Evolutionary conservation across 2,888 invertebrate genomes (phyloP).

Genomic region (Tinea semifulvella): DNA sequence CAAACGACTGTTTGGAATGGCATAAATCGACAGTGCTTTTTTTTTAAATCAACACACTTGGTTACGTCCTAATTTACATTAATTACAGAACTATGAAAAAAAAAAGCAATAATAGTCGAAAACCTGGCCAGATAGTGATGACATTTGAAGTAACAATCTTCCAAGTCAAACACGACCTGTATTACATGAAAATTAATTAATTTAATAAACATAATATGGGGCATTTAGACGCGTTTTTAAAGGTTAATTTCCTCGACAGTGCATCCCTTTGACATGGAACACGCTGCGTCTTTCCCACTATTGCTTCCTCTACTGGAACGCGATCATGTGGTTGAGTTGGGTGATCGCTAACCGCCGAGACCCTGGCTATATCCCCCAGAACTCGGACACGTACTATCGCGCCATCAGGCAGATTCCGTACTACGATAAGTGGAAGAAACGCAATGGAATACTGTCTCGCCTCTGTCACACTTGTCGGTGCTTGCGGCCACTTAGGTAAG

Average conservation of each 20-base stretch:
- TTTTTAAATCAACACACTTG: no score
- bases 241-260: constrained; percentile 53
- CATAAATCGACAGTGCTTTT: no score
- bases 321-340: constrained; percentile 94
- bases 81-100: no score
- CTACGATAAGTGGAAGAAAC: constrained; percentile 91
- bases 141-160: no score
- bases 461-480: constrained; percentile 93
- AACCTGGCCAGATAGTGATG: no score
- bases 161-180: no score
- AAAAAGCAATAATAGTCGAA: no score
- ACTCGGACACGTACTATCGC: constrained; percentile 89
- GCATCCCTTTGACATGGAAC: constrained; percentile 91
- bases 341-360: constrained; percentile 88
- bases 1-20: no score
- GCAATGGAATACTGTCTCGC: constrained; percentile 81
- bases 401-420: constrained; percentile 93
- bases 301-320: constrained; percentile 90
- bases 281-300: constrained; percentile 86
- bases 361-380: constrained; percentile 89
- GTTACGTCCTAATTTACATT: no score
- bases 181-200: not conserved
- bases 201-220: not conserved
- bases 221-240: not conserved
- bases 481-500: constrained; percentile 77